Evolutionary conservation across 2,888 invertebrate species (phyloP).

Genomic region (Dolichopus griseipennis): DNA sequence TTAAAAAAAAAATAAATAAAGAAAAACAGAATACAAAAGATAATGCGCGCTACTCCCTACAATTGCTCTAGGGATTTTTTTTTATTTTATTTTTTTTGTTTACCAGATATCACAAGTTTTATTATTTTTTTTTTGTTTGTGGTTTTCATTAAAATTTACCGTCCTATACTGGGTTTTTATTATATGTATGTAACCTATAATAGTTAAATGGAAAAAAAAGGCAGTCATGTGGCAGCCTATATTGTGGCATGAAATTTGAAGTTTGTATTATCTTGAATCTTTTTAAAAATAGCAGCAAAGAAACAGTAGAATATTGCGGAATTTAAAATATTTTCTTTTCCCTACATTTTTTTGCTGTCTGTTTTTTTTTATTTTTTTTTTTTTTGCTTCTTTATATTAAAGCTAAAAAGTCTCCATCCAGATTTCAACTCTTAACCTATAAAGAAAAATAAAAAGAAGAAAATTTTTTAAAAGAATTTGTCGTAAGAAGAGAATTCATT

Average conservation of each 20-base stretch:
- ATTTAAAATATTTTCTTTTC: not conserved
- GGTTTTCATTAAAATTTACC: not conserved
- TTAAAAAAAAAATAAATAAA: not conserved
- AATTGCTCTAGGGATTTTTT: not conserved
- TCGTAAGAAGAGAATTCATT: not conserved
- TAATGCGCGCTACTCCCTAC: constrained; percentile 3
- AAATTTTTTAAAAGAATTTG: not conserved
- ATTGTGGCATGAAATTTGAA: constrained; percentile 3
- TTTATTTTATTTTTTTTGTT: not conserved
- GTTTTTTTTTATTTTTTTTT: not conserved
- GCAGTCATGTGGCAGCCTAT: not conserved
- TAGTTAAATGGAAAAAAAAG: not conserved
- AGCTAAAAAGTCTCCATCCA: not conserved
- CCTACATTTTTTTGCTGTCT: too few species aligned
- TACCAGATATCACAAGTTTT: not conserved
- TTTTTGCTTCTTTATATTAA: not conserved
- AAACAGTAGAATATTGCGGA: constrained; percentile 2
- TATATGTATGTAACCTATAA: not conserved
- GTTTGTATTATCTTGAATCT: not conserved
- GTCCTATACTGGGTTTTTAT: not conserved
- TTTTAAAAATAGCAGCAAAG: not conserved
- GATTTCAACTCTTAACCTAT: constrained; percentile 3
- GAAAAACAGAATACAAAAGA: not conserved
- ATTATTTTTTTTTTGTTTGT: not conserved
- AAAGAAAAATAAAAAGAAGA: not conserved